Conservation (phyloP, 2,888 invertebrate species). For the Andrena trimmerana region DNA sequence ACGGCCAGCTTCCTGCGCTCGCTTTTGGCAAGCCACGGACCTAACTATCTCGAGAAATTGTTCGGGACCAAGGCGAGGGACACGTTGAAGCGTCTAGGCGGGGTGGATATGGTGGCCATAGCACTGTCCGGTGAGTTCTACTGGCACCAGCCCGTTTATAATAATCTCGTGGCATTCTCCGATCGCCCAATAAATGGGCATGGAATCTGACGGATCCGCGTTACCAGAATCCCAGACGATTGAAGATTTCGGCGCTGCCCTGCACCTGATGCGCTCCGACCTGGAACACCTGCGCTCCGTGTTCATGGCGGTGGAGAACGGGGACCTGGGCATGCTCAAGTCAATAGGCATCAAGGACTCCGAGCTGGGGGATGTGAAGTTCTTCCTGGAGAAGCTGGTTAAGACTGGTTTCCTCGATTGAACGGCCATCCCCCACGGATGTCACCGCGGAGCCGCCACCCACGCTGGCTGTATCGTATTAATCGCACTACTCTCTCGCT, state of each 20-base stretch:
- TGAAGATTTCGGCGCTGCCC: conserved; percentile 96
- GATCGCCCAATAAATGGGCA: neutral
- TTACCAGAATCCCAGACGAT: conserved; percentile 96
- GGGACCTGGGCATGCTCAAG: conserved; percentile 96
- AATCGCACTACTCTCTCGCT: conserved; percentile 43
- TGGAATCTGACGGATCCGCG: neutral
- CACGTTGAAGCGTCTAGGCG: conserved; percentile 95
- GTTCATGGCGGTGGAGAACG: conserved; percentile 98
- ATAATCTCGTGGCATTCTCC: neutral
- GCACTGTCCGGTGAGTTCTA: conserved; percentile 93
- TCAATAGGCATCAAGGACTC: conserved; percentile 98
- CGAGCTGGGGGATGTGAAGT: conserved; percentile 97
- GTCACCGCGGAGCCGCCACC: conserved; percentile 16
- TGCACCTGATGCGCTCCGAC: conserved; percentile 94
- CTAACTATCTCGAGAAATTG: conserved; percentile 97
- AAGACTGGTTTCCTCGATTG: conserved; percentile 98
- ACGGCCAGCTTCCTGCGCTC: conserved; percentile 98
- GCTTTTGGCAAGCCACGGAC: conserved; percentile 96
- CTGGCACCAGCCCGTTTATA: too few species aligned
- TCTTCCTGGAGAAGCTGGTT: conserved; percentile 97
- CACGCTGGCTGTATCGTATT: conserved; percentile 56
- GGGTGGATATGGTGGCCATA: conserved; percentile 97
- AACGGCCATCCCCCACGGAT: conserved; percentile 76
- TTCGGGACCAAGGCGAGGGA: conserved; percentile 98
- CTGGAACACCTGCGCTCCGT: conserved; percentile 97